Percentiles rank a stretch among this genome's conserved stretches.
Conservation (phyloP, 2,113 vertebrate species). For the Paradisaea rubra region DNA sequence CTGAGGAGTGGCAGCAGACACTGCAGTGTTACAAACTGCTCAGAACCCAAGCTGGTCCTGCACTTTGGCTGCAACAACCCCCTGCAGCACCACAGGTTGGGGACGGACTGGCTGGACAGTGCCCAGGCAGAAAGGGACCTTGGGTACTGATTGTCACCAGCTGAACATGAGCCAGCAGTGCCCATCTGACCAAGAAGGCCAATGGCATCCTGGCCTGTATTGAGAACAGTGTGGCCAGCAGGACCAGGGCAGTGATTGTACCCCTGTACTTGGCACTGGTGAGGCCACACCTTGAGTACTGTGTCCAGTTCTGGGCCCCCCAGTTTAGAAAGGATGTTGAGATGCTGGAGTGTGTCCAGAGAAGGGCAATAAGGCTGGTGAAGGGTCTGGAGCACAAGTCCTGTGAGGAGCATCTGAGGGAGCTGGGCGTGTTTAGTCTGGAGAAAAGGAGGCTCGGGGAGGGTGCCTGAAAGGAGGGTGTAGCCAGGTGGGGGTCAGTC, state of each 20-base stretch:
- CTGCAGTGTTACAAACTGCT: not conserved
- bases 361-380: not conserved
- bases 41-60: not conserved
- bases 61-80: not conserved
- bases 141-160: not conserved
- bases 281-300: too few relatives aligned
- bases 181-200: not conserved
- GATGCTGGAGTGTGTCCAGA: not conserved
- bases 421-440: not conserved
- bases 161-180: not conserved
- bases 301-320: not conserved
- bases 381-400: not conserved
- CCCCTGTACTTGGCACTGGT: not conserved
- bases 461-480: not conserved
- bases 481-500: rapidly evolving
- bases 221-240: not conserved
- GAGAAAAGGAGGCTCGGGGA: not conserved
- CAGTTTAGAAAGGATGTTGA: not conserved
- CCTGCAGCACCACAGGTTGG: not conserved
- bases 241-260: not conserved
- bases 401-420: not conserved
- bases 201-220: not conserved
- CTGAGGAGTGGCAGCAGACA: not conserved
- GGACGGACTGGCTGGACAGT: not conserved
- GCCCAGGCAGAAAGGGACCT: not conserved